Base-by-base conservation (phyloP, 2,888 invertebrate genomes). In the Keiferia lycopersicella region DNA sequence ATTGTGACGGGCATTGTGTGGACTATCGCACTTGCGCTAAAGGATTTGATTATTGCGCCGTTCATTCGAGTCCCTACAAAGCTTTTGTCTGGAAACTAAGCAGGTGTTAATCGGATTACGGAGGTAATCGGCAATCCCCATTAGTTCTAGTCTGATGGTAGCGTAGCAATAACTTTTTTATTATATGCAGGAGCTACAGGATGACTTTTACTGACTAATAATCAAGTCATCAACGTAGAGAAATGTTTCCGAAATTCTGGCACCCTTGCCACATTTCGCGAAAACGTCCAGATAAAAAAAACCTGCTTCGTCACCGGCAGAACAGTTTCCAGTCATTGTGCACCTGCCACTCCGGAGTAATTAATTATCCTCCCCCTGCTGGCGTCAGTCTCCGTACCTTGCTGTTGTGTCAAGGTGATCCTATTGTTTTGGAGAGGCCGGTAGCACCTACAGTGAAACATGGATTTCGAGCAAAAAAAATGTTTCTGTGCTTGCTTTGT, bases 331-430 rank as follows among this genome's bases (percentile, higher is more conserved):
- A 78, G 80, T 86, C 88, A 88, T 88, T 88, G 88, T 87, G 86
- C 89, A 91, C 89, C 90, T 91, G 90, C 88, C 90, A 90, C 80
- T 76, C 67, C 75, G 74, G 74, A 73, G 81, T 89, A 83, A 89
- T 90, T 89, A 90, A 90, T 90, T 88, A 90, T 81, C 67, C 75
- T 73, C 68, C 67, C 75, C 72, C 39, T 58, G 58, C 58, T 39
- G 65, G 69, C 67, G 20, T 63, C 62, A 64, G 45, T 67, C 62
- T 56, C 68, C 65, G 70, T 71, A 64, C 72, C 68, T 69, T 73
- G 79, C 81, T 83, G 83, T 85, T 84, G 84, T 87, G 86, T 88
- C 87, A 89, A 89, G 89, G 89, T 89, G 87, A 84, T 66, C 67
- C 68, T 62, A 69, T 74, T 74, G 72, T 72, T 73, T 71, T 65